Evolutionary conservation across 2,113 vertebrate genomes (phyloP).

Genomic region (Sturnira hondurensis): DNA sequence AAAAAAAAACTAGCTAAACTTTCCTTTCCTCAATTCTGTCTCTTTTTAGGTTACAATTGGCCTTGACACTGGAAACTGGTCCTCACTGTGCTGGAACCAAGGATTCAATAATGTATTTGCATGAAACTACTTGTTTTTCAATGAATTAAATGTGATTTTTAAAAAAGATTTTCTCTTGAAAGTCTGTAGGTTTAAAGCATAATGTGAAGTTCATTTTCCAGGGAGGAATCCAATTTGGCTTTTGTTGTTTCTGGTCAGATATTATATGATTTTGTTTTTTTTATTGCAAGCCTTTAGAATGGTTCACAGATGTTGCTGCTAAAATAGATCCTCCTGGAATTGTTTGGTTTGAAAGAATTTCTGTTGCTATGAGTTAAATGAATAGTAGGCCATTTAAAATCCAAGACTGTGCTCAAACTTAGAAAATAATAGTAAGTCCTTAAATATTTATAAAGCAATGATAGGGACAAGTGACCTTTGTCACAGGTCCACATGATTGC

Average conservation of each 20-base stretch:
- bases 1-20: neutral
- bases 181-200: slow-evolving; percentile 66
- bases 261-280: slow-evolving; percentile 67
- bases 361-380: slow-evolving; percentile 64
- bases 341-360: slow-evolving; percentile 65
- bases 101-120: neutral
- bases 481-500: neutral
- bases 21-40: neutral
- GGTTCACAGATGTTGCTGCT: slow-evolving; percentile 74
- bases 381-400: slow-evolving; percentile 55
- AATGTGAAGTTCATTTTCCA: slow-evolving; percentile 73
- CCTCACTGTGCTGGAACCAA: neutral
- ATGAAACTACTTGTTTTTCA: slow-evolving; percentile 34
- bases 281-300: slow-evolving; percentile 71
- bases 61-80: neutral
- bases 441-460: slow-evolving; percentile 20
- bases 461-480: neutral
- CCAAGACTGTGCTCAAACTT: slow-evolving; percentile 16
- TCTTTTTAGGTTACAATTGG: slow-evolving; percentile 14
- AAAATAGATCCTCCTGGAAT: slow-evolving; percentile 70
- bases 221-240: slow-evolving; percentile 72
- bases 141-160: slow-evolving; percentile 37
- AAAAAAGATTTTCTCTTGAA: neutral
- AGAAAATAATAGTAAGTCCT: slow-evolving; percentile 29
- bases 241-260: slow-evolving; percentile 67